Evolutionary conservation across 2,797 vertebrate genomes (phyloP), one percentile per base, ranked within the genome.

Genomic region (Karalla daura): DNA sequence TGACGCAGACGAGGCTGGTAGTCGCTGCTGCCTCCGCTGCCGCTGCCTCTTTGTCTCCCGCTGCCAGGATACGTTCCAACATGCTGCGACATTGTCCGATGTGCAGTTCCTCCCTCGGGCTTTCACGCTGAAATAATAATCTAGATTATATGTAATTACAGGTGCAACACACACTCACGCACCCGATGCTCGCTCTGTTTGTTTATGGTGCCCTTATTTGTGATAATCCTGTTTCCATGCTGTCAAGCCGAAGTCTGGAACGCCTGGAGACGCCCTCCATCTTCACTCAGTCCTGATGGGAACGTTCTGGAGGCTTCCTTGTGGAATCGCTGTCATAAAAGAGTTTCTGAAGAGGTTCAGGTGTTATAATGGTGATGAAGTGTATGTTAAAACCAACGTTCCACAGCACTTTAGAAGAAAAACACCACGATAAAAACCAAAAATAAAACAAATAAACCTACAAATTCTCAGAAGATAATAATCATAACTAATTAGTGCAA

Each of bases 1-100:
- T 70, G 56, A 80, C 27, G 25, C 61, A 63, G 25, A 2, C 3
- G 18, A 15, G 63, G 46, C 24, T 60, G 53, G 24, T 30, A n/a
- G n/a, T 30, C 7, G 4, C 17, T 5, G 23, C 21, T 20, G n/a
- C n/a, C n/a, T n/a, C n/a, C 7, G 17, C 28, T 32, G 11, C 41
- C 28, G 24, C 1, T 7, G 30, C 46, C 27, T 11, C 11, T 2
- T 0, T 7, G 63, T 25, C 23, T 15, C 8, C 24, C 4, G 37
- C 7, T 2, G 7, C 39, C 2, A 0, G 35, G 32, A 6, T 50
- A 40, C 61, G 80, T 75, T 49, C 44, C 0, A 30, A 81, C 76
- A 66, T 30, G 78, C 20, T 27, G 4, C 27, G 10, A 27, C 27
- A 53, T 66, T 35, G 70, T 72, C 27, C 45, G 5, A 0, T 17